Conservation (phyloP, 2,113 vertebrate genomes). For the Axis porcinus region DNA sequence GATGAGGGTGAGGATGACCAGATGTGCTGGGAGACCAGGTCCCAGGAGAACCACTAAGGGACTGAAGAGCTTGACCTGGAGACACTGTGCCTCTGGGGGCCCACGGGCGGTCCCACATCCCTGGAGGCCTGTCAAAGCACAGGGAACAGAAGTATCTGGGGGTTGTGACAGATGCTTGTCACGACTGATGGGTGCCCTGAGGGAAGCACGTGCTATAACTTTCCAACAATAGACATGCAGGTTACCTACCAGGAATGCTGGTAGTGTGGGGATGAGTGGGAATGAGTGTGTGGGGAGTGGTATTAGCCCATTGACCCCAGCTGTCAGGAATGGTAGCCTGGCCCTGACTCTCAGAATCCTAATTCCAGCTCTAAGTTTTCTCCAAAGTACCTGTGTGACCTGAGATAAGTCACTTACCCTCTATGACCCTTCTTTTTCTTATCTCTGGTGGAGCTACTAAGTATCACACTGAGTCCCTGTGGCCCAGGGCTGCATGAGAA, state of each 20-base stretch:
- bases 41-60: not conserved
- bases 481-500: not conserved
- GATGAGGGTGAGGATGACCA: not conserved
- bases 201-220: not conserved
- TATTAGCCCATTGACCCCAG: accelerated
- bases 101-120: too few species aligned
- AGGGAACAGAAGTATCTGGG: not conserved
- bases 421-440: conserved; percentile 23
- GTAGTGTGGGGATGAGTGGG: too few species aligned
- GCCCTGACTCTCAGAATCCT: not conserved
- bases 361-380: not conserved
- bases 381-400: not conserved
- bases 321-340: not conserved
- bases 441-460: not conserved
- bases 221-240: not conserved
- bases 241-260: too few species aligned
- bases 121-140: not conserved
- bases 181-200: not conserved
- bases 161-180: not conserved
- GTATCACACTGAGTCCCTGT: not conserved
- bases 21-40: not conserved
- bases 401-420: not conserved
- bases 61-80: not conserved
- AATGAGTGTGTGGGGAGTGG: not conserved
- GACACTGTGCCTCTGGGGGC: not conserved